phyloP scores from a whole-genome alignment of 2,113 vertebrate genomes.

The Hippocampus guttulatus region DNA sequence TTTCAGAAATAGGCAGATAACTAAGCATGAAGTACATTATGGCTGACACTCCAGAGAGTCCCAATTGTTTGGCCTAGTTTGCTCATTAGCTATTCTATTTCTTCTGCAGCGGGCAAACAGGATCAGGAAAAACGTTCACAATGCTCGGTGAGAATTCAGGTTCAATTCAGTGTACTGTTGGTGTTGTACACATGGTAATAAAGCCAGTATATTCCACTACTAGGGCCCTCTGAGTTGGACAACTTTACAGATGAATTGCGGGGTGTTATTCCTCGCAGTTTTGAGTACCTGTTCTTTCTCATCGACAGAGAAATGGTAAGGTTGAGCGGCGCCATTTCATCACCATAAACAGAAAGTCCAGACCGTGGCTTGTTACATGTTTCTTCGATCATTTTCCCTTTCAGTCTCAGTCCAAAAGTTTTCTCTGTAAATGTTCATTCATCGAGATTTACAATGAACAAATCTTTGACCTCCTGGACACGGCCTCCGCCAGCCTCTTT shows the following conservation, averaged over 20 bases:
- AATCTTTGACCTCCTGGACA: slow-evolving; percentile 92
- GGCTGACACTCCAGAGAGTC: too few species aligned
- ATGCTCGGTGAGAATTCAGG: slow-evolving; percentile 85
- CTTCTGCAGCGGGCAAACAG: slow-evolving; percentile 86
- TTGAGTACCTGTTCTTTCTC: slow-evolving; percentile 95
- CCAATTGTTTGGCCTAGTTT: not conserved
- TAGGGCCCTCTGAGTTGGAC: slow-evolving; percentile 90
- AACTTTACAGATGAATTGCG: slow-evolving; percentile 90
- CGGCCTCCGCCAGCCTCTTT: slow-evolving; percentile 86
- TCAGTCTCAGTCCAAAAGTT: slow-evolving; percentile 84
- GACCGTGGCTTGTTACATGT: slow-evolving; percentile 9
- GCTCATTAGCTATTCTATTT: slow-evolving; percentile 4
- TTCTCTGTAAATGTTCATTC: slow-evolving; percentile 96
- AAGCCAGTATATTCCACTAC: slow-evolving; percentile 16
- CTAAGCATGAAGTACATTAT: too few species aligned
- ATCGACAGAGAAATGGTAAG: slow-evolving; percentile 89
- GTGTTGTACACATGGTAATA: not conserved
- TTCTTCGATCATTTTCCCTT: slow-evolving; percentile 14
- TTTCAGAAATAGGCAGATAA: not conserved
- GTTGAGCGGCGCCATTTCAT: slow-evolving; percentile 62
- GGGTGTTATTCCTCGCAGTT: slow-evolving; percentile 93
- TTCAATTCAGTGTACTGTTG: not conserved
- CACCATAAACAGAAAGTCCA: not conserved
- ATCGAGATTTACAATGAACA: slow-evolving; percentile 99
- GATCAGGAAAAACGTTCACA: slow-evolving; percentile 95